Evolutionary conservation across 2,888 invertebrate species (phyloP).

Genomic region (Plebejus argus): DNA sequence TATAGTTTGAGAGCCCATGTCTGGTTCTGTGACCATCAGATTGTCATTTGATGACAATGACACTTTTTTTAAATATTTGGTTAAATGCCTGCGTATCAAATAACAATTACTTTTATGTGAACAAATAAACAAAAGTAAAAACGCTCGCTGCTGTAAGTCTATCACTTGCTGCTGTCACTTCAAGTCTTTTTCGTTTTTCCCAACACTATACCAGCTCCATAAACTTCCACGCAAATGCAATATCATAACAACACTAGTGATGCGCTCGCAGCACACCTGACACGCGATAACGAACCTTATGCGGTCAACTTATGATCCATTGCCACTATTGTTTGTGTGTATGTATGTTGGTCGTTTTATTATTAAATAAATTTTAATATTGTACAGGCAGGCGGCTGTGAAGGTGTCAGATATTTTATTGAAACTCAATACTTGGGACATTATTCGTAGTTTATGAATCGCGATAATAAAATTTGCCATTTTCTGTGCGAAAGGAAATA

Average conservation of each 20-base stretch:
- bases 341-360: not conserved
- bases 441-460: constrained; percentile 11
- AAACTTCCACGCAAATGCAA: constrained; percentile 32
- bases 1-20: not conserved
- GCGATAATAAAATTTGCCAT: constrained; percentile 23
- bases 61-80: too few relatives aligned
- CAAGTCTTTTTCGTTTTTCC: constrained; percentile 28
- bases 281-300: not conserved
- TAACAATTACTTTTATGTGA: too few relatives aligned
- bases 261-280: not conserved
- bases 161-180: not conserved
- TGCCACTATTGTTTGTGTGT: not conserved
- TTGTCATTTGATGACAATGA: too few relatives aligned
- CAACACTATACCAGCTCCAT: constrained; percentile 32
- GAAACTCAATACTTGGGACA: constrained; percentile 19
- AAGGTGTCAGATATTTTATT: constrained; percentile 23
- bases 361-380: constrained; percentile 30
- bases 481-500: constrained; percentile 16
- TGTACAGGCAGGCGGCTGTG: constrained; percentile 10
- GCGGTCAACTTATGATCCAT: not conserved
- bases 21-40: not conserved
- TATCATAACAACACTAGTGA: constrained; percentile 27
- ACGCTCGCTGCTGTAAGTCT: not conserved
- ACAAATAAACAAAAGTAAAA: not conserved
- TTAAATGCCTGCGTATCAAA: too few relatives aligned